Base-by-base conservation (phyloP, 2,797 vertebrate species). In the Astyanax mexicanus region DNA sequence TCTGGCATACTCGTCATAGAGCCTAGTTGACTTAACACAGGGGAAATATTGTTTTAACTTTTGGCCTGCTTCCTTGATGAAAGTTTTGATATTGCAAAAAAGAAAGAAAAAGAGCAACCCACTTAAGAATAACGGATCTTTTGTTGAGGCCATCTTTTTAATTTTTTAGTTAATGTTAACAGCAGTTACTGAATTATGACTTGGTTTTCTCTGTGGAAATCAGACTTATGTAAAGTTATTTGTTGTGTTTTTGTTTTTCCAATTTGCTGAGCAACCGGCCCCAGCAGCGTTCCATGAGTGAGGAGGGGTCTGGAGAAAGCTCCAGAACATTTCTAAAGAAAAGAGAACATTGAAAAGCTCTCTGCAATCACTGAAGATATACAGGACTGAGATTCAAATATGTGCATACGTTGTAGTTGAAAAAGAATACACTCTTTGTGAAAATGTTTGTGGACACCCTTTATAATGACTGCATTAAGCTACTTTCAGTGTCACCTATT, bases 41-140 rank as follows among this genome's bases (percentile, higher is more conserved):
- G 37, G 73, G 74, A 83, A 86, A 85, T 86, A 83, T 85, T 86
- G 74, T 82, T 85, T 74, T 81, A 84, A 82, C 68, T 38, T 84
- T 85, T 82, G 79, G 81, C 79, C 71, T 29, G 68, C 54, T 75
- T 82, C 57, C 77, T 68, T 64, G 38, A 81, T 69, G 74, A 83
- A 75, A 42, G 45, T 57, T 78, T 79, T 60, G 38, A 78, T 66
- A 75, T 80, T 79, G 71, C 25, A 19, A 57, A 51, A 64, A 67
- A 66, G 29, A 65, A 60, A 79, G 29, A n/a, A n/a, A n/a, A n/a
- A n/a, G n/a, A n/a, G n/a, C n/a, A n/a, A n/a, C 11, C 62, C 78
- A 69, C 76, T 49, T 6, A 11, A 58, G 70, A 75, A 83, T 79
- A 84, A 86, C 73, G 55, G 55, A 57, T 62, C 66, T 80, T 83